Percentiles rank a stretch among this genome's conserved stretches.
phyloP scores from a whole-genome alignment of 2,797 vertebrate genomes.

The Acipenser ruthenus region DNA sequence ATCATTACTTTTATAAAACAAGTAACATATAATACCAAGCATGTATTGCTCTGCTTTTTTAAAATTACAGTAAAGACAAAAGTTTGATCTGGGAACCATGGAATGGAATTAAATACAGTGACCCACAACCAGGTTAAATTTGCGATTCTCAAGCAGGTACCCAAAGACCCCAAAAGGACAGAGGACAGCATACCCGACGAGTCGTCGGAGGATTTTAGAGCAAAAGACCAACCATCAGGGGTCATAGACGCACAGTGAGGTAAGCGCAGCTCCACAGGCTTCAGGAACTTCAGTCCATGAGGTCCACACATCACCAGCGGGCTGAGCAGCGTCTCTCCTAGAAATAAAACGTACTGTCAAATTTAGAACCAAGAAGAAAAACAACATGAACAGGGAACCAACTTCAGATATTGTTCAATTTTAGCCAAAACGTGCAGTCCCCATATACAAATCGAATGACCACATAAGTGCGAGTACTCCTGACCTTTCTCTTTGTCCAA shows the following conservation, averaged over 20 bases:
- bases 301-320: constrained; percentile 94
- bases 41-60: not conserved
- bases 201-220: constrained; percentile 99
- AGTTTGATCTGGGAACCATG: constrained; percentile 15
- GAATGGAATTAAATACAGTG: constrained; percentile 28
- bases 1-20: too few species aligned
- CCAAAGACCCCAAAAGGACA: constrained; percentile 85
- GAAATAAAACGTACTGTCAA: too few species aligned
- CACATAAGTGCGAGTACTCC: constrained; percentile 10
- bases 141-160: constrained; percentile 55
- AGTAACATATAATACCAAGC: not conserved
- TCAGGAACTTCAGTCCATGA: constrained; percentile 97
- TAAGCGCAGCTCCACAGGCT: constrained; percentile 97
- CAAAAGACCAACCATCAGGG: constrained; percentile 99
- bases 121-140: constrained; percentile 29
- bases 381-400: too few species aligned
- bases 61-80: not conserved
- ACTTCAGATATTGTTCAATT: too few species aligned
- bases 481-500: constrained; percentile 98
- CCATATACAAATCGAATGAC: too few species aligned
- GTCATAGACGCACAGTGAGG: constrained; percentile 99
- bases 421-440: too few species aligned
- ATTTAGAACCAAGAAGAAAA: too few species aligned
- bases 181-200: constrained; percentile 98
- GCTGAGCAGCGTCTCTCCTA: constrained; percentile 96